Conservation (phyloP, 2,888 invertebrate genomes). For the Cataglyphis altisquamis region DNA sequence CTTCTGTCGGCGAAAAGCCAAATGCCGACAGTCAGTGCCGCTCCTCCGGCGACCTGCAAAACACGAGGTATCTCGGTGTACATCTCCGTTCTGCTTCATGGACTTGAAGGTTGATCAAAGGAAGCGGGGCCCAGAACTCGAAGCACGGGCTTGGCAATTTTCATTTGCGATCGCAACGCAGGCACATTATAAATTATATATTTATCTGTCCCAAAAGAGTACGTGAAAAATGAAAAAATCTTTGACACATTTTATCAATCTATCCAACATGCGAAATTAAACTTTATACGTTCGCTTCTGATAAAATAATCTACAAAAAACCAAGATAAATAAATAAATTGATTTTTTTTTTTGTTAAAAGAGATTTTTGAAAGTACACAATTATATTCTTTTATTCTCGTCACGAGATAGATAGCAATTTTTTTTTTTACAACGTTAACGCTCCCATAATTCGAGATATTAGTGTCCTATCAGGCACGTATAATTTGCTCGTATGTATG, state of each 20-base stretch:
- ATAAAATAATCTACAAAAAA: neutral
- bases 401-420: neutral
- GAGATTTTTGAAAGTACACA: no score
- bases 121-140: constrained; percentile 2
- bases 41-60: constrained; percentile 88
- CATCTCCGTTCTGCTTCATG: constrained; percentile 54
- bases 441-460: neutral
- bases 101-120: constrained; percentile 42
- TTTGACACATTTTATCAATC: neutral
- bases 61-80: constrained; percentile 15
- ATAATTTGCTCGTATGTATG: neutral
- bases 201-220: neutral
- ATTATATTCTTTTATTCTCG: neutral
- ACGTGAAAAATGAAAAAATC: neutral
- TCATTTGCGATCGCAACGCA: neutral
- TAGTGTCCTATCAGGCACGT: no score
- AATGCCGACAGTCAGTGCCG: constrained; percentile 89
- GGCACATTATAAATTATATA: neutral
- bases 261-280: constrained; percentile 6
- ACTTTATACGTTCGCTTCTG: neutral
- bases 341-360: no score
- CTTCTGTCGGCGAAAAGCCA: constrained; percentile 91
- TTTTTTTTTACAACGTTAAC: neutral
- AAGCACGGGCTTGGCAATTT: neutral
- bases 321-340: no score